Conservation (phyloP, 2,888 invertebrate genomes). For the Oscheius sp. region DNA sequence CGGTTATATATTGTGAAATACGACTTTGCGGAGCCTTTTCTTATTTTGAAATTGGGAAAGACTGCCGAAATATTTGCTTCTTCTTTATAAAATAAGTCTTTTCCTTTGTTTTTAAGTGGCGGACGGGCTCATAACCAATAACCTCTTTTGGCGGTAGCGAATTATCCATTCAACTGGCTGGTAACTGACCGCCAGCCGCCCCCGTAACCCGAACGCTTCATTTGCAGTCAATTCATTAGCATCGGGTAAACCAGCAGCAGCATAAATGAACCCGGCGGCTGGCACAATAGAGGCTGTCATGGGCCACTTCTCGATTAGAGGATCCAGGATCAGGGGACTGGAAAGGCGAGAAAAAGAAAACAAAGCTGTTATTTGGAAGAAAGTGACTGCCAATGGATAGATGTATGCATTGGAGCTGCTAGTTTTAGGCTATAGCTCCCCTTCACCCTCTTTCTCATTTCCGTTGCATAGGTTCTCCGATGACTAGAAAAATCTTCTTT, state of each 20-base stretch:
- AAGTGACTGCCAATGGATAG: slow-evolving; percentile 31
- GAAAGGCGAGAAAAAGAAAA: background rate
- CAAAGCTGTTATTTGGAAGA: slow-evolving; percentile 22
- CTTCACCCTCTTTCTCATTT: background rate
- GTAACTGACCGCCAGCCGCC: background rate
- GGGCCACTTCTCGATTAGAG: background rate
- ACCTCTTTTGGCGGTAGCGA: background rate
- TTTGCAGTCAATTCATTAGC: slow-evolving; percentile 36
- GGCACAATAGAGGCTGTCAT: slow-evolving; percentile 3
- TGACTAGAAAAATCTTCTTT: background rate
- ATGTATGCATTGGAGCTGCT: slow-evolving; percentile 31
- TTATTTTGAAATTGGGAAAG: too few relatives aligned
- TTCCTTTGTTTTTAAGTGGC: too few relatives aligned
- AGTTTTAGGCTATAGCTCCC: background rate
- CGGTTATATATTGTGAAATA: too few relatives aligned
- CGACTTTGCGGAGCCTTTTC: too few relatives aligned
- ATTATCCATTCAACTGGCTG: background rate
- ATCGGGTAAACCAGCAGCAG: slow-evolving; percentile 2
- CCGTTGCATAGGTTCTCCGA: slow-evolving; percentile 18
- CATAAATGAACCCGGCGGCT: slow-evolving; percentile 18
- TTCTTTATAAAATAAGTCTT: too few relatives aligned
- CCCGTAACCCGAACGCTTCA: slow-evolving; percentile 15
- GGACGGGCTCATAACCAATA: background rate
- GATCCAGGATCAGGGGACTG: background rate
- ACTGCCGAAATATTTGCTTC: too few relatives aligned